Evolutionary conservation across 2,113 vertebrate species (phyloP), one percentile per base, ranked within the genome.

Genomic region (Pelecanoides urinatrix): DNA sequence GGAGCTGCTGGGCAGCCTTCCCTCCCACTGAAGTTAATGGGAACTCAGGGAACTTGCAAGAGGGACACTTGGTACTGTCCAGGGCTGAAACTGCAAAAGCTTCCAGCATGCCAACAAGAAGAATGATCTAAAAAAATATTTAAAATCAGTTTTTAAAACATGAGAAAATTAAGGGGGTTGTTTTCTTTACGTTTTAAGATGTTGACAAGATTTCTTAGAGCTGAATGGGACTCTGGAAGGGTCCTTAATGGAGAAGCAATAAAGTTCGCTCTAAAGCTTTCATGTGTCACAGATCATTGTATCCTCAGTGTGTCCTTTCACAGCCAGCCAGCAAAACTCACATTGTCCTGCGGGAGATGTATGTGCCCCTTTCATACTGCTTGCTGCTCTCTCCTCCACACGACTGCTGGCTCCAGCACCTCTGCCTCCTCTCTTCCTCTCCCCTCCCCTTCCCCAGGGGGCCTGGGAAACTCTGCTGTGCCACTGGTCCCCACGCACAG

Each of bases 381-480:
- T 90, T 11, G 10, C 50, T 90, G 85, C 90, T 83, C 66, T 73
- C 96, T 96, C 83, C 92, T 91, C 89, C 94, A 67, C 95, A 70
- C 9, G 19, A 73, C 83, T 73, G 52, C 86, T 95, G 92, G 92
- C 86, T 87, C 91, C 79, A 52, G 83, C 86, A 78, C 68, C 92
- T 90, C 80, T 76, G 94, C 90, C 93, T 96, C 56, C 89, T 68
- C 85, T 91, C 68, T 52, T 91, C 94, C 88, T 55, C 65, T 92
- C 85, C 73, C 94, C 97, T 97, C 89, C 71, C 49, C 62, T 87
- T 95, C 96, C 96, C 89, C 96, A 92, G 91, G 91, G 85, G 92
- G 92, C 97, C 97, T 98, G 97, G 97, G 97, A 98, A 98, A 98
- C 96, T 95, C 30, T 90, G 92, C 98, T 93, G 97, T 96, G 95